Percentiles rank a stretch among this genome's conserved stretches.
These are phyloP conservation scores for Melipona quadrifasciata DNA, from an alignment of 1,140 invertebrate species.

Conservation along the genomic window DNA sequence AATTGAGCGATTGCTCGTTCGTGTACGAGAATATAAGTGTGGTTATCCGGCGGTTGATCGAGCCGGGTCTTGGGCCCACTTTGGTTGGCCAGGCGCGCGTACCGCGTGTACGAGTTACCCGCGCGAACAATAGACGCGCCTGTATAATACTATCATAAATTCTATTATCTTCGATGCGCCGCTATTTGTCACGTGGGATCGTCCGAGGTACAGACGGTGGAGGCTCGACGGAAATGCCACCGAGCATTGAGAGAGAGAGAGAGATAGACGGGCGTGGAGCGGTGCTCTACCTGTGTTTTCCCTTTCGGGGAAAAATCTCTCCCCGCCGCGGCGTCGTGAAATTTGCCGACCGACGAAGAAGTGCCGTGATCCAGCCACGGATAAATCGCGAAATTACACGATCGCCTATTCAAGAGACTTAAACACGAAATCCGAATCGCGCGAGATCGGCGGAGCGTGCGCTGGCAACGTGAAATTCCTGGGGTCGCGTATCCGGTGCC, in stretches of 20 bases:
- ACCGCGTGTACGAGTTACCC: slow-evolving; percentile 4
- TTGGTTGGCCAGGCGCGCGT: not conserved
- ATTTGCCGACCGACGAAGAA: not conserved
- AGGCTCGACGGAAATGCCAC: not conserved
- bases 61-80: slow-evolving; percentile 1
- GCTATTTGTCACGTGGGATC: slow-evolving; percentile 57
- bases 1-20: slow-evolving; percentile 58
- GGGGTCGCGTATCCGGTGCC: slow-evolving; percentile 22
- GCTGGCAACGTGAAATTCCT: slow-evolving; percentile 17
- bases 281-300: too few species aligned
- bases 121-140: slow-evolving; percentile 53
- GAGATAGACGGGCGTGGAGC: not conserved
- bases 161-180: slow-evolving; percentile 55
- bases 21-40: slow-evolving; percentile 26
- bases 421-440: not conserved
- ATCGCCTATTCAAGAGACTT: not conserved
- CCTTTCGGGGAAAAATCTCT: too few species aligned
- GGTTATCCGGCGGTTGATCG: slow-evolving; percentile 36
- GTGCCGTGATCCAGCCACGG: not conserved
- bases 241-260: not conserved
- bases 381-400: not conserved
- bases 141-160: slow-evolving; percentile 59
- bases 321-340: not conserved
- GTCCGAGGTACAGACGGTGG: not conserved
- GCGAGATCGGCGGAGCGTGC: not conserved